Conservation (phyloP, 2,888 invertebrate species). For the Drosophila formosana region DNA sequence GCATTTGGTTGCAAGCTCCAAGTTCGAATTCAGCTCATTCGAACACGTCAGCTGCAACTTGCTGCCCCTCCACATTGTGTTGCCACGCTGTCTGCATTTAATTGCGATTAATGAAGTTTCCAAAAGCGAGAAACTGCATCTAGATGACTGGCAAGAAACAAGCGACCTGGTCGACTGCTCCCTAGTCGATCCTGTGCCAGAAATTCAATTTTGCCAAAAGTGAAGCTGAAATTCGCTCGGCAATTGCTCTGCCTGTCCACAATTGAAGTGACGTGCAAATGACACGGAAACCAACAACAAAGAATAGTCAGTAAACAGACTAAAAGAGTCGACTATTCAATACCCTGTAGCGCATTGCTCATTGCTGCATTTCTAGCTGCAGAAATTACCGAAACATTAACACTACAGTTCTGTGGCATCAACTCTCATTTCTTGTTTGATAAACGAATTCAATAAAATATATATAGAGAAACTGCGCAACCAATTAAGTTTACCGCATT, state of each 20-base stretch:
- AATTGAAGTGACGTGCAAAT: constrained; percentile 73
- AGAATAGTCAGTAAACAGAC: not conserved
- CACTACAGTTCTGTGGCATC: no score
- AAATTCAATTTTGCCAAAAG: constrained; percentile 60
- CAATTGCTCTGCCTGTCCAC: constrained; percentile 65
- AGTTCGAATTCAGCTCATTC: constrained; percentile 10
- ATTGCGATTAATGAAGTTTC: constrained; percentile 77
- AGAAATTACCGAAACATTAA: no score
- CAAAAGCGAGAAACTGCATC: constrained; percentile 30
- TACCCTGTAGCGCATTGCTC: constrained; percentile 27
- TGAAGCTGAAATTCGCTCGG: constrained; percentile 44
- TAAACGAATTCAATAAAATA: no score
- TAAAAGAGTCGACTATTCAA: constrained; percentile 1
- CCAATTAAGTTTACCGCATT: no score
- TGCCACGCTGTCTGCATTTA: constrained; percentile 79
- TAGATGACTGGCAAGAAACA: constrained; percentile 42
- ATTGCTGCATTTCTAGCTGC: no score
- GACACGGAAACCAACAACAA: constrained; percentile 42
- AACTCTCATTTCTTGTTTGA: no score
- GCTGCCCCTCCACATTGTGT: constrained; percentile 5
- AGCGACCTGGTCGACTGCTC: not conserved
- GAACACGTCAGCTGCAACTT: constrained; percentile 14
- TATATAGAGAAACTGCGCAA: no score
- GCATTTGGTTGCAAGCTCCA: not conserved
- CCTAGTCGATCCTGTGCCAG: constrained; percentile 30